These are phyloP conservation scores for Calidris pygmaea DNA, from an alignment of 2,113 vertebrate species.

Conservation along the genomic window DNA sequence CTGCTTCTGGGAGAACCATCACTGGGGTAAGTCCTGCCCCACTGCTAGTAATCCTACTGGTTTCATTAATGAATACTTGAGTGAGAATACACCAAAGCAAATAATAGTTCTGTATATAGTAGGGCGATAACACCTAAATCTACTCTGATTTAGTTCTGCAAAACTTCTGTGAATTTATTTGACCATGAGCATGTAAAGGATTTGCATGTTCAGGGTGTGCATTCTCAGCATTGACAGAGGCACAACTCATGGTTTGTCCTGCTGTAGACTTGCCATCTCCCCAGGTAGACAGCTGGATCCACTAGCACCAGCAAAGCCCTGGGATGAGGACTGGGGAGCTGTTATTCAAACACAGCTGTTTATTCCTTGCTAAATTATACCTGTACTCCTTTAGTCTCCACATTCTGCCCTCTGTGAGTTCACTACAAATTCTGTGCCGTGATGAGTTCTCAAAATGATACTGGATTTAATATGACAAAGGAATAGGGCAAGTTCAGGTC, in stretches of 20 bases:
- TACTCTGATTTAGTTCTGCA: not conserved
- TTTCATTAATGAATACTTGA: not conserved
- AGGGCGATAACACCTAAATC: not conserved
- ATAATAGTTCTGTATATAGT: not conserved
- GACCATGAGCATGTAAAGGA: not conserved
- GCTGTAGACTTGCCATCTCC: slow-evolving; percentile 55
- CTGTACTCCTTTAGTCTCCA: not conserved
- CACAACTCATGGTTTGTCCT: not conserved
- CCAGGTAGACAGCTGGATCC: slow-evolving; percentile 73
- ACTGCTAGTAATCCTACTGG: not conserved
- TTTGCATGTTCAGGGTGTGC: not conserved
- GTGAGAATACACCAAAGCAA: not conserved
- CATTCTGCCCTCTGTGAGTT: not conserved
- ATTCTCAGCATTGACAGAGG: rapidly evolving
- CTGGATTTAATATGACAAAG: not conserved
- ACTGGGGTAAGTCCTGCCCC: not conserved
- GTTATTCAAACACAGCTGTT: not conserved
- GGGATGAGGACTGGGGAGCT: not conserved
- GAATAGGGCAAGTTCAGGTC: not conserved
- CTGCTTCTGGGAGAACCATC: not conserved
- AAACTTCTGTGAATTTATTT: not conserved
- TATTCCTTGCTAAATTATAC: not conserved
- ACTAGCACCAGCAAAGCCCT: slow-evolving; percentile 75
- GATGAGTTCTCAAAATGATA: not conserved
- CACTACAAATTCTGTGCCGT: not conserved